Percentiles rank a stretch among this genome's conserved stretches.
These are phyloP conservation scores for Calameuta idolon DNA, from an alignment of 2,888 invertebrate genomes.

Conservation along the genomic window DNA sequence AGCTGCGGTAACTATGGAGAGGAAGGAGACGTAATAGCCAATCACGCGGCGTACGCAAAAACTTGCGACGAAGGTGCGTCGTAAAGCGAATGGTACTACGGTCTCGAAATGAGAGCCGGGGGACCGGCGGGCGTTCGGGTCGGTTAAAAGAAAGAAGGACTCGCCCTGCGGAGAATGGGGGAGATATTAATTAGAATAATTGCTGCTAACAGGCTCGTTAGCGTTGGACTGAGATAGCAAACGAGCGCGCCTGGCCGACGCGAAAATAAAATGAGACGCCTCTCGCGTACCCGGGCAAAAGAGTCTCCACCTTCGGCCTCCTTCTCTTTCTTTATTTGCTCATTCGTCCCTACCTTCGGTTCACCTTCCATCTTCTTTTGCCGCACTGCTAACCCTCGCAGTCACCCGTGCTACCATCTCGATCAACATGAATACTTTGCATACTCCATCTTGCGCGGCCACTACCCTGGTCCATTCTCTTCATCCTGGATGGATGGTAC, in stretches of 20 bases:
- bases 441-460: conserved; percentile 39
- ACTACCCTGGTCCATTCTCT: too few relatives aligned
- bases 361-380: too few relatives aligned
- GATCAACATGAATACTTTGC: conserved; percentile 50
- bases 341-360: too few relatives aligned
- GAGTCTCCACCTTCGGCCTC: conserved; percentile 29
- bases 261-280: conserved; percentile 54
- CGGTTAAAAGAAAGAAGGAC: conserved; percentile 25
- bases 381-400: too few relatives aligned
- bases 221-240: conserved; percentile 62
- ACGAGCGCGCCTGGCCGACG: conserved; percentile 49
- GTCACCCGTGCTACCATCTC: conserved; percentile 35
- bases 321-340: conserved; percentile 8
- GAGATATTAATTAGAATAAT: conserved; percentile 67
- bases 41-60: conserved; percentile 62
- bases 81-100: conserved; percentile 56
- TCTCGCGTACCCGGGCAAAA: conserved; percentile 32
- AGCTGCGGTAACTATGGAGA: conserved; percentile 49
- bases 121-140: conserved; percentile 19
- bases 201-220: conserved; percentile 67
- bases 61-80: conserved; percentile 51
- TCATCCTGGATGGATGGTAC: too few relatives aligned
- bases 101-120: conserved; percentile 14
- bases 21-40: conserved; percentile 65
- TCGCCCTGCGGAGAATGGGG: conserved; percentile 38